A percentile compares a stretch with the other conserved stretches of the same genome.
Conservation (phyloP, 1,140 invertebrate species). For the Pogonus chalceus region DNA sequence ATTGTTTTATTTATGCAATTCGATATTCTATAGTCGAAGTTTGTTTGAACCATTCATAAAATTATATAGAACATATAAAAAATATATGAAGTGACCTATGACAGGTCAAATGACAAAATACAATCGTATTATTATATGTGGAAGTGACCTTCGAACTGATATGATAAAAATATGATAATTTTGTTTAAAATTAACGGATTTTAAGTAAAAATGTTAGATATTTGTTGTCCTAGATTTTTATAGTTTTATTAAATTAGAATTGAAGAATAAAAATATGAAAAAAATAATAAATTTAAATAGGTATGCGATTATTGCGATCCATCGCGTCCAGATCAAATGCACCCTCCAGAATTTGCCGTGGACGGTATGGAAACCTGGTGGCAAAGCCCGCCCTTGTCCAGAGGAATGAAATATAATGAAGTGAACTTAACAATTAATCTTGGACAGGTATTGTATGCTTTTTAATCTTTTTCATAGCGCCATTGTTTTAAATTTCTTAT, state of each 20-base stretch:
- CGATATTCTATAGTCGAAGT: no score
- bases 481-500: no score
- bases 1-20: no score
- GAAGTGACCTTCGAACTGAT: not conserved
- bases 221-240: not conserved
- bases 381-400: constrained; percentile 94
- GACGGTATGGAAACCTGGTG: constrained; percentile 94
- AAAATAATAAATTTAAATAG: no score
- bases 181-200: not conserved
- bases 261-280: no score
- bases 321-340: constrained; percentile 57
- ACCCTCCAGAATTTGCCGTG: constrained; percentile 84
- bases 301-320: constrained; percentile 89
- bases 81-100: no score
- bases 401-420: constrained; percentile 92
- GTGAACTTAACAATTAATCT: constrained; percentile 96
- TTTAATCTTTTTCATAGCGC: no score
- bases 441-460: constrained; percentile 93
- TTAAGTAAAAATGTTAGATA: not conserved
- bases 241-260: no score
- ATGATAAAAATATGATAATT: constrained; percentile 2
- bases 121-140: no score
- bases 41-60: no score
- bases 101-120: no score
- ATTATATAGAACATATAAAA: no score